These are phyloP conservation scores for Aplochiton taeniatus DNA, from an alignment of 2,797 vertebrate genomes.

Conservation along the genomic window DNA sequence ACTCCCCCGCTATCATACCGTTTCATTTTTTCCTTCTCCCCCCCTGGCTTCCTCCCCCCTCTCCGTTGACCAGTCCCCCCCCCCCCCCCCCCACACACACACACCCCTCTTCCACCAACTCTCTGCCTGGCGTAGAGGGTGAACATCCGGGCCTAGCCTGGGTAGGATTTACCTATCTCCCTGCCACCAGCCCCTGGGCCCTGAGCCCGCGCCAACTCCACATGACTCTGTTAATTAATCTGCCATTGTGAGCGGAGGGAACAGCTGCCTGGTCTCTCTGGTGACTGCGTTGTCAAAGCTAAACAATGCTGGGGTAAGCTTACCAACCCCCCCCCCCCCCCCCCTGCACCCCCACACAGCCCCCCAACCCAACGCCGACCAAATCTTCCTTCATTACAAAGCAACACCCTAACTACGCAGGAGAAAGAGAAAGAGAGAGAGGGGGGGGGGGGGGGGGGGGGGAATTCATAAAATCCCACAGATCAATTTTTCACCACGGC, in stretches of 20 bases:
- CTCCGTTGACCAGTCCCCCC: slow-evolving; percentile 84
- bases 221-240: slow-evolving; percentile 99
- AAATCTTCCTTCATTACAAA: slow-evolving; percentile 95
- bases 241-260: slow-evolving; percentile 98
- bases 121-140: too few relatives aligned
- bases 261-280: slow-evolving; percentile 95
- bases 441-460: slow-evolving; percentile 63
- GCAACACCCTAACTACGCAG: slow-evolving; percentile 81
- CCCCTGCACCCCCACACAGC: too few relatives aligned
- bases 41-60: slow-evolving; percentile 44
- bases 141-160: slow-evolving; percentile 78
- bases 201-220: slow-evolving; percentile 97
- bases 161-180: slow-evolving; percentile 99
- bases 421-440: too few relatives aligned
- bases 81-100: too few relatives aligned
- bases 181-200: slow-evolving; percentile 95
- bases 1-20: slow-evolving; percentile 60
- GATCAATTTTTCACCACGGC: slow-evolving; percentile 91
- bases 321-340: slow-evolving; percentile 69
- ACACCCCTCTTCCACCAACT: too few relatives aligned
- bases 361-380: slow-evolving; percentile 43
- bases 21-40: slow-evolving; percentile 44
- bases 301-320: slow-evolving; percentile 99
- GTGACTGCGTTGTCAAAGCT: slow-evolving; percentile 97
- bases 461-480: slow-evolving; percentile 96